These are phyloP conservation scores for Rhinolophus sinicus DNA, from an alignment of 2,113 vertebrate species.

Conservation along the genomic window DNA sequence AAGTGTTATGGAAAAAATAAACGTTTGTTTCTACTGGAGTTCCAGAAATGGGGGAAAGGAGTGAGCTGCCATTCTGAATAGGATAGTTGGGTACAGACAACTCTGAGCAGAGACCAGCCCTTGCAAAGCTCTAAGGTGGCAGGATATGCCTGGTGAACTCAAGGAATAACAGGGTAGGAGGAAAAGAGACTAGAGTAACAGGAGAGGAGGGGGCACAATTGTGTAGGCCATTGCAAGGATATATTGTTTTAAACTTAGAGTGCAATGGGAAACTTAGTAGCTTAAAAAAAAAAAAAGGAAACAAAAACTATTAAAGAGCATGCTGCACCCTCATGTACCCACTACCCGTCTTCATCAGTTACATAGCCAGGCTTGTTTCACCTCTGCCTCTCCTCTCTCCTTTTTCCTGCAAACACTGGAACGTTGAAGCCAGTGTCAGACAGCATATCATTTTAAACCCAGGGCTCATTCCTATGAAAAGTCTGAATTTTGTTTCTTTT, in stretches of 20 bases:
- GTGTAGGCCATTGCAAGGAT: not conserved
- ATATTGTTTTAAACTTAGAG: not conserved
- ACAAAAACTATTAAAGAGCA: not conserved
- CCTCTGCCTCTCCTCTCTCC: accelerated
- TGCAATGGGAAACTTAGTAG: not conserved
- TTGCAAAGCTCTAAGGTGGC: not conserved
- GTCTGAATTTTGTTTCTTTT: not conserved
- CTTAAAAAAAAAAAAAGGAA: not conserved
- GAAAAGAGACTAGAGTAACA: not conserved
- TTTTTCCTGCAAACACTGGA: not conserved
- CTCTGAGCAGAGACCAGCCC: not conserved
- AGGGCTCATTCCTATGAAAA: not conserved
- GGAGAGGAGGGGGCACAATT: not conserved
- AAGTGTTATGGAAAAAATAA: not conserved
- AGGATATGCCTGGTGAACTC: not conserved
- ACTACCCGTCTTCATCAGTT: not conserved
- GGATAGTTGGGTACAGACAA: not conserved
- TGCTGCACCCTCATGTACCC: not conserved
- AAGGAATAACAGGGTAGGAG: not conserved
- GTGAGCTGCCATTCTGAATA: not conserved
- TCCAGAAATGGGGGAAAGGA: not conserved
- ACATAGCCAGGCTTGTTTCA: not conserved
- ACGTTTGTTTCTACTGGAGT: not conserved
- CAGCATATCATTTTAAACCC: not conserved
- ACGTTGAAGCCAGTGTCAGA: not conserved